A percentile compares a stretch with the other conserved stretches of the same genome.
phyloP scores from a whole-genome alignment of 1,140 invertebrate genomes.

The Drosophila busckii region DNA sequence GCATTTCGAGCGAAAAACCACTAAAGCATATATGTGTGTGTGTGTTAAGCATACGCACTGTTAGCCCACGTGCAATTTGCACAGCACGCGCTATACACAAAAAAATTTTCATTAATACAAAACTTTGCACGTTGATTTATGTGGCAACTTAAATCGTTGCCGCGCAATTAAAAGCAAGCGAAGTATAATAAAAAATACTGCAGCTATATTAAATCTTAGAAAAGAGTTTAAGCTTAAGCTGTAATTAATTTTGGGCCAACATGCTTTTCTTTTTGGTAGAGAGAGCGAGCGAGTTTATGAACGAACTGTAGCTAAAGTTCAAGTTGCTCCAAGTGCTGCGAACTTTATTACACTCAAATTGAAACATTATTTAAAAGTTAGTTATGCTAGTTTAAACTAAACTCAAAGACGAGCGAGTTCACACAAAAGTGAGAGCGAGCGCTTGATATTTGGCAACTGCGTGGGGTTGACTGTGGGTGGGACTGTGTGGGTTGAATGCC shows the following conservation, averaged over 20 bases:
- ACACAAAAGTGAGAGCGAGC: too few species aligned
- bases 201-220: constrained; percentile 9
- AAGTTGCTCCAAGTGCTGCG: too few species aligned
- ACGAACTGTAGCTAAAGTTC: too few species aligned
- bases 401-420: too few species aligned
- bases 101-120: constrained; percentile 67
- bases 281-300: too few species aligned
- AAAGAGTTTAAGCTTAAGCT: neutral
- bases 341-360: too few species aligned
- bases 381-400: too few species aligned
- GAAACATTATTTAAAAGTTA: too few species aligned
- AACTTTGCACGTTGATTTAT: too few species aligned
- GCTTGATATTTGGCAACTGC: too few species aligned
- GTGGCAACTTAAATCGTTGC: constrained; percentile 14
- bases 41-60: constrained; percentile 28
- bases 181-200: constrained; percentile 12
- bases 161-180: constrained; percentile 28
- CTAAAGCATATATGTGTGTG: neutral
- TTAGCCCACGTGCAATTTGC: constrained; percentile 25
- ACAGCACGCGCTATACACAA: constrained; percentile 39
- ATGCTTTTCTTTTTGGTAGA: too few species aligned
- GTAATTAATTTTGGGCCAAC: too few species aligned
- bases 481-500: constrained; percentile 49
- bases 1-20: neutral
- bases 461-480: constrained; percentile 3